These are phyloP conservation scores for Callopanchax toddi DNA, from an alignment of 2,113 vertebrate species.

Conservation along the genomic window DNA sequence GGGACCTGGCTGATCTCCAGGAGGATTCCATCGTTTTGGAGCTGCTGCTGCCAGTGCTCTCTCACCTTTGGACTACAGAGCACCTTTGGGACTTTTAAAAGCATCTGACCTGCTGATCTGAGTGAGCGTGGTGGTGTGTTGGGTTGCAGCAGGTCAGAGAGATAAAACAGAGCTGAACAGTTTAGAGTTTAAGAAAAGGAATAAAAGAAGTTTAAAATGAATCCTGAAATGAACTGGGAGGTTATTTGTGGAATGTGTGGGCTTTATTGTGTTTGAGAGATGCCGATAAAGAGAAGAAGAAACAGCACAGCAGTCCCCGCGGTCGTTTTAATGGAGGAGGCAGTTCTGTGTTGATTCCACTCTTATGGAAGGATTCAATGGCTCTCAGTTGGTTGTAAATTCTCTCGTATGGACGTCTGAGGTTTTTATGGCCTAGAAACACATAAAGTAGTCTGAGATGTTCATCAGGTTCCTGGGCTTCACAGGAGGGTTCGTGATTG, in stretches of 20 bases:
- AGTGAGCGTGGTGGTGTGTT: too few species aligned
- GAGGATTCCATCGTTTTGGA: too few species aligned
- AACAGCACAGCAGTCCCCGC: constrained; percentile 8
- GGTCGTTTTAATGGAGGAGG: constrained; percentile 45
- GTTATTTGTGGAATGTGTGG: constrained; percentile 4
- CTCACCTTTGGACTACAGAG: too few species aligned
- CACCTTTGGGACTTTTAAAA: too few species aligned
- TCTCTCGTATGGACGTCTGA: constrained; percentile 25
- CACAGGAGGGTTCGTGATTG: constrained; percentile 52
- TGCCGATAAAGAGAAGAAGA: constrained; percentile 9
- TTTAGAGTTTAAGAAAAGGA: too few species aligned
- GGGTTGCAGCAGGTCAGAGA: too few species aligned
- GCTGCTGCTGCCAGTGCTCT: too few species aligned
- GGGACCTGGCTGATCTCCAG: too few species aligned
- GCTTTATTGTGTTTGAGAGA: constrained; percentile 37
- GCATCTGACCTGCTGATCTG: too few species aligned
- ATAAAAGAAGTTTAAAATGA: too few species aligned
- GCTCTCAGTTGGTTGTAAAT: constrained; percentile 36
- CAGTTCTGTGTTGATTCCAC: constrained; percentile 51
- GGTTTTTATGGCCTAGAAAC: constrained; percentile 33
- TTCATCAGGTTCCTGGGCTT: constrained; percentile 31
- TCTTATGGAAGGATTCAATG: constrained; percentile 26
- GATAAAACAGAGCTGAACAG: too few species aligned
- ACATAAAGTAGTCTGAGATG: constrained; percentile 19
- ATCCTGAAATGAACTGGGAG: too few species aligned